Evolutionary conservation across 2,797 vertebrate genomes (phyloP).

Genomic region (Tympanoctomys barrerae): DNA sequence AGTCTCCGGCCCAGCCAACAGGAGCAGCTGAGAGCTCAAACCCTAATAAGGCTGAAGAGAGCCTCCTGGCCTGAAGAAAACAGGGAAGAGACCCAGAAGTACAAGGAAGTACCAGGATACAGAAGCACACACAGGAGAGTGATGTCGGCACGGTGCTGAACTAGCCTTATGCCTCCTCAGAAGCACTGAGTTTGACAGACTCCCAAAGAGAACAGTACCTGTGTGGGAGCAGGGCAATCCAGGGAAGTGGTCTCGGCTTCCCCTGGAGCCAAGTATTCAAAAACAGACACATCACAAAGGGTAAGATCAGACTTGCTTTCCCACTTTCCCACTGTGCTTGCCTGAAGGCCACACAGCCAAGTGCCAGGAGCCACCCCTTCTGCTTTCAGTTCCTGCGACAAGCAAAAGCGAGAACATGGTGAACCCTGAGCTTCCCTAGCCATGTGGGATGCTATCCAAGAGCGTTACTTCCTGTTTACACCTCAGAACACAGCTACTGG

Average conservation of each 20-base stretch:
- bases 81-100: background rate
- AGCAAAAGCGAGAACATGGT: background rate
- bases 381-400: background rate
- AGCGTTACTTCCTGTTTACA: background rate
- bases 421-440: background rate
- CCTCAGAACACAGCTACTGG: background rate
- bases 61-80: background rate
- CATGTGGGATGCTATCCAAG: background rate
- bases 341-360: background rate
- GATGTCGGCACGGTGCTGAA: background rate
- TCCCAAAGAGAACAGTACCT: background rate
- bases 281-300: background rate
- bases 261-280: background rate
- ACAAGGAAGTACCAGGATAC: background rate
- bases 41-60: background rate
- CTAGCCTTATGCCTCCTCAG: background rate
- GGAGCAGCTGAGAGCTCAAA: slow-evolving; percentile 60
- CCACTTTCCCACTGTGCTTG: too few relatives aligned
- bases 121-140: background rate
- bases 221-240: background rate
- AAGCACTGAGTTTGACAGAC: background rate
- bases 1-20: background rate
- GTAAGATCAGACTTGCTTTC: background rate
- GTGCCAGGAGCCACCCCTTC: background rate
- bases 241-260: background rate